Percentiles rank a stretch among this genome's conserved stretches.
phyloP scores from a whole-genome alignment of 2,888 invertebrate species.

The Troides aeacus region DNA sequence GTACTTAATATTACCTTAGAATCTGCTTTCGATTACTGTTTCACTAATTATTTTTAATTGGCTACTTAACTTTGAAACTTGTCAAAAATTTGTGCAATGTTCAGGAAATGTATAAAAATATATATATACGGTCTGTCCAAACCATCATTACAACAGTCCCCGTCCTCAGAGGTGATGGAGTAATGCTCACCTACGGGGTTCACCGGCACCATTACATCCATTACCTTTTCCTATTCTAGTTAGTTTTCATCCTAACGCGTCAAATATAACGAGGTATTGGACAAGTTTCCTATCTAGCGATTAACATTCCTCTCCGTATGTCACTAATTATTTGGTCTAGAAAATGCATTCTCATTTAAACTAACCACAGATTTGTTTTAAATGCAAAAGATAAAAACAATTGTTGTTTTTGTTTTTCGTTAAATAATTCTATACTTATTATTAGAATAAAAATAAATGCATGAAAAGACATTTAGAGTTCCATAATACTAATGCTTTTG shows the following conservation, averaged over 20 bases:
- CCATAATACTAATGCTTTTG: background rate
- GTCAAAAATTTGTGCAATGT: background rate
- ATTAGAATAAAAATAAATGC: background rate
- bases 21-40: background rate
- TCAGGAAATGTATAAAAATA: conserved; percentile 1
- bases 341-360: background rate
- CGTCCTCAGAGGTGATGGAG: background rate
- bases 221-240: background rate
- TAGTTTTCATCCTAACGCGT: background rate
- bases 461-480: background rate
- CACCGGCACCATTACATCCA: background rate
- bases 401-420: background rate
- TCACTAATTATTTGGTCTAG: background rate
- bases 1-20: too few relatives aligned
- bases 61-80: background rate
- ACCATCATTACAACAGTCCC: background rate
- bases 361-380: conserved; percentile 1
- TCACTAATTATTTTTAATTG: background rate
- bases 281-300: background rate
- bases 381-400: background rate
- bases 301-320: background rate
- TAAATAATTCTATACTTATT: background rate
- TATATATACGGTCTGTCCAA: background rate
- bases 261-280: background rate
- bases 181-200: background rate